Evolutionary conservation across 2,113 vertebrate genomes (phyloP).

Genomic region (Parotia lawesii): DNA sequence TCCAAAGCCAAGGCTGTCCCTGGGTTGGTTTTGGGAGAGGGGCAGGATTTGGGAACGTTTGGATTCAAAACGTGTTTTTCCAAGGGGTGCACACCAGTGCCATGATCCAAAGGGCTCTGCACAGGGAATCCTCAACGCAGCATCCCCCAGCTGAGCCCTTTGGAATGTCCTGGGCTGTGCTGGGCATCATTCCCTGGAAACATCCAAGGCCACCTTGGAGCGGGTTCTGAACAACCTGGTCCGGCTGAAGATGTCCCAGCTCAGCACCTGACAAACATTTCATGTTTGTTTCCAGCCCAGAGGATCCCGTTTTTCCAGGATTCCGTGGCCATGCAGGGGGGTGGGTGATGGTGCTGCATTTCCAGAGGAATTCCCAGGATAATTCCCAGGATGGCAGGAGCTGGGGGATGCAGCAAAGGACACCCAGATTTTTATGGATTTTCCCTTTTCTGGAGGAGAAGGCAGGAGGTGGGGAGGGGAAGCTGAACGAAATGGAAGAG

Average conservation of each 20-base stretch:
- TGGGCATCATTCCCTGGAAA: neutral
- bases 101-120: neutral
- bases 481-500: neutral
- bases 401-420: neutral
- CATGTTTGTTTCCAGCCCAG: accelerated
- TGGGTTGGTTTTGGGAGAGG: neutral
- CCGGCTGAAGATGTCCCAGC: neutral
- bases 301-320: neutral
- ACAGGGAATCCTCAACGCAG: too few relatives aligned
- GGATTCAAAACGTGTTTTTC: neutral
- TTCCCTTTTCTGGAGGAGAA: neutral
- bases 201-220: accelerated
- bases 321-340: accelerated
- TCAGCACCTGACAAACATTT: too few relatives aligned
- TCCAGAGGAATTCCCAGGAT: neutral
- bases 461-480: neutral
- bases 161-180: neutral
- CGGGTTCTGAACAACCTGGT: neutral
- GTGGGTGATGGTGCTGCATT: neutral
- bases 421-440: neutral
- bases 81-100: accelerated
- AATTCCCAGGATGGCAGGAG: neutral
- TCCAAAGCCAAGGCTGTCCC: neutral
- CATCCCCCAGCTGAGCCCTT: neutral
- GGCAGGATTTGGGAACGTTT: neutral